These are phyloP conservation scores for Linyphia triangularis DNA, from an alignment of 2,888 invertebrate genomes.

Conservation along the genomic window DNA sequence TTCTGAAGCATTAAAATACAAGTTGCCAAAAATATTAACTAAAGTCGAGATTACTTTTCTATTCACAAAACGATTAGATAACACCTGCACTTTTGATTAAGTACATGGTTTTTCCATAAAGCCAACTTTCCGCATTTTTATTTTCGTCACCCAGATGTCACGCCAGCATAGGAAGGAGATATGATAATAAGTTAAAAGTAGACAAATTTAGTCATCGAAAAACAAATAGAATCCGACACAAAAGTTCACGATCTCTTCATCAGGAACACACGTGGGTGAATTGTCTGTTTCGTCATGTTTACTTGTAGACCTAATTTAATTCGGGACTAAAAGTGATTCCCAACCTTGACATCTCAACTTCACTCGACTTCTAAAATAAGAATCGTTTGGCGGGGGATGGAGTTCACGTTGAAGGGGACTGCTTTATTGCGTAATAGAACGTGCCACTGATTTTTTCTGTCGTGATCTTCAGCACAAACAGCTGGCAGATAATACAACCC, in stretches of 20 bases:
- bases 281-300: no score
- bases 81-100: slow-evolving; percentile 25
- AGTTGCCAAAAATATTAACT: slow-evolving; percentile 28
- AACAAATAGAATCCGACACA: neutral
- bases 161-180: neutral
- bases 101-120: neutral
- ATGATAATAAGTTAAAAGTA: neutral
- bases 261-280: neutral
- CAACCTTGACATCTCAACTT: no score
- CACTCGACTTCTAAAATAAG: no score
- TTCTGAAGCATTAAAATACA: neutral
- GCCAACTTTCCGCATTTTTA: neutral
- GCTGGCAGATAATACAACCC: no score
- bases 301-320: no score
- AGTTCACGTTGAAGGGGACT: no score
- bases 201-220: neutral
- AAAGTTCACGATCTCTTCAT: neutral
- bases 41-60: slow-evolving; percentile 3
- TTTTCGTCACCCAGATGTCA: neutral
- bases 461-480: no score
- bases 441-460: no score
- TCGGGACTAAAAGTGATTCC: no score
- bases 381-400: no score
- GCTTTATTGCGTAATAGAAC: no score
- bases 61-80: slow-evolving; percentile 36